Evolutionary conservation across 2,797 vertebrate species (phyloP), one percentile per base, ranked within the genome.

Genomic region (Botia almorhae): DNA sequence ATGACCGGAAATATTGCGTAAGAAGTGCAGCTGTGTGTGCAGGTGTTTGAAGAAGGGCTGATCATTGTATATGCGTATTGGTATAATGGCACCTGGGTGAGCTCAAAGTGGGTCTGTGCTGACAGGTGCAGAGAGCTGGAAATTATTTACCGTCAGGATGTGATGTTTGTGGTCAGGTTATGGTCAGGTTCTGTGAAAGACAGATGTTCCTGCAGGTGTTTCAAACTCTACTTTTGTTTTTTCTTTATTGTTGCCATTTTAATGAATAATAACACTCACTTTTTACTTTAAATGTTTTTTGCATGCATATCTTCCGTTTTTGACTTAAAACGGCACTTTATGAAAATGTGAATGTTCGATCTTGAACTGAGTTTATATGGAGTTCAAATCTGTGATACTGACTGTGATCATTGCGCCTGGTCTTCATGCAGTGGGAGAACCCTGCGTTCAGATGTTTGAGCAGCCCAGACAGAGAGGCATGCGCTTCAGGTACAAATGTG

Each of bases 401-500:
- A 50, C 7, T 46, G 4, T 12, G 60, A 14, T 79, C 17, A 0
- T 53, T 69, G 1, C 36, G 5, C 26, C 33, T 68, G 10, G 19
- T 84, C 50, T 56, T 29, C 70, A 87, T 87, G 74, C 89, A 98
- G 97, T 95, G 94, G 93, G 89, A 64, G 94, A 95, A 79, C 96
- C 97, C 2, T 93, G 92, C 74, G 89, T 97, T 84, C 95, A 96
- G 91, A 97, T 99, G 88, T 96, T 95, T 39, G 97, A 99, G 87
- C 97, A 99, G 86, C 98, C 98, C 79, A 95, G 96, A 85, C 97
- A 98, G 87, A 93, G 97, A 82, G 97, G 97, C 21, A 99, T 99
- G 98, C 96, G 98, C 76, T 99, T 99, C 91, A 93, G 98, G 81
- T 99, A 99, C 91, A 96, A 97, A 88, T 99, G 97, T 74, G 98